Evolutionary conservation across 2,888 invertebrate genomes (phyloP), one percentile per base, ranked within the genome.

Genomic region (Agonopterix subpropinquella): DNA sequence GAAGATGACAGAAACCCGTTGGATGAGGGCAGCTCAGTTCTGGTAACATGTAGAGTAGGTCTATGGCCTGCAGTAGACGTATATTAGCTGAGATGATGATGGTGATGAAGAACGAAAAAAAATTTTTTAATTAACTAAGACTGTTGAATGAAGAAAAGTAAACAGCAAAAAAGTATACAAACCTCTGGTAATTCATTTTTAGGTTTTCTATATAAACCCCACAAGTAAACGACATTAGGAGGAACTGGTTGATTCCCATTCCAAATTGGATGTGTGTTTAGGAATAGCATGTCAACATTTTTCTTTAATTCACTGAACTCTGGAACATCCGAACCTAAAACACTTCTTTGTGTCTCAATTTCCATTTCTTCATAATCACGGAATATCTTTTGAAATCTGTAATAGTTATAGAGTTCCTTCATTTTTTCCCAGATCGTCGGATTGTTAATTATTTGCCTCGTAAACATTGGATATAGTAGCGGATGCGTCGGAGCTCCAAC

Each of bases 201-300:
- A 11, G 67, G 66, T 9, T 64, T 69, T 28, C 77, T 64, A 53
- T 86, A 82, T 39, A 80, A 53, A 9, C 86, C 85, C 47, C 84
- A 81, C 49, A 86, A 73, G 50, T 73, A 76, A 7, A 77, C 50
- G 11, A 70, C 51, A 41, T 60, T 59, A 1, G 76, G 73, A 7
- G 71, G 57, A 8, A 67, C 45, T 5, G 79, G 77, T 41, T 67
- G 53, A 35, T 58, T 50, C 1, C 46, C 52, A 36, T 56, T 54
- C 28, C 64, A 58, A 10, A 65, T 49, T 2, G 67, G 67, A 56
- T 77, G 67, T 4, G 56, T 57, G 53, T 77, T 78, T 0, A 71
- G 47, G 43, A 79, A 62, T 28, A 74, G 51, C 53, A 76, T 47
- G 48, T 67, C 68, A 8, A 67, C 39, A 11, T 49, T 43, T 9